Evolutionary conservation across 2,113 vertebrate species (phyloP).

Genomic region (Agapornis roseicollis): DNA sequence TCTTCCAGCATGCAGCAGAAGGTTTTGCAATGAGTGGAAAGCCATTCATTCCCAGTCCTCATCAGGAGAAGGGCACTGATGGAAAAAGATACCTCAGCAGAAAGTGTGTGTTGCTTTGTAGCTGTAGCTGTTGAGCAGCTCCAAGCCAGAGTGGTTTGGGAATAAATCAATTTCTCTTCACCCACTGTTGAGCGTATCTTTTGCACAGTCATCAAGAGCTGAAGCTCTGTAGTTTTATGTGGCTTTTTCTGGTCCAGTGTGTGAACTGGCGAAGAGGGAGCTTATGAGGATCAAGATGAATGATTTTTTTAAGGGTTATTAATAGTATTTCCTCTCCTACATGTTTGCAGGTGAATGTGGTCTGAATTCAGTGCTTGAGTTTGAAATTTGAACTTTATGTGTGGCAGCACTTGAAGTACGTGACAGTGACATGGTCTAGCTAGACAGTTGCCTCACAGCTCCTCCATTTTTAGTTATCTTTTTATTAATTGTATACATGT

Average conservation of each 20-base stretch:
- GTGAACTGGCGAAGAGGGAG: background rate
- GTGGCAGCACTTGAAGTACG: background rate
- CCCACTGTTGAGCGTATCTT: background rate
- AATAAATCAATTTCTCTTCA: background rate
- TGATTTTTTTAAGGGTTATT: background rate
- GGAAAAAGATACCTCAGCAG: background rate
- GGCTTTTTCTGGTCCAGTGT: background rate
- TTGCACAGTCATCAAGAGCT: background rate
- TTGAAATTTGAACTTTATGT: background rate
- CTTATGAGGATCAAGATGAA: background rate
- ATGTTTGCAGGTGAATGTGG: background rate
- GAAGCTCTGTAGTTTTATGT: background rate
- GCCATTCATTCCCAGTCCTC: fast-evolving
- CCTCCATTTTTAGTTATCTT: background rate
- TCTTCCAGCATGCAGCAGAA: background rate
- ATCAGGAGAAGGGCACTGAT: too few relatives aligned
- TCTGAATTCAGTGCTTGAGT: background rate
- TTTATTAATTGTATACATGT: constrained; percentile 22
- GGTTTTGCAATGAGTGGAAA: background rate
- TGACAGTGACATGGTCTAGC: background rate
- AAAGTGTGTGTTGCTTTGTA: background rate
- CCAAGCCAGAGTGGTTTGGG: background rate
- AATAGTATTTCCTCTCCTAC: background rate
- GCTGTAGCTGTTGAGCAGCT: background rate
- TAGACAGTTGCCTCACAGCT: background rate